Conservation (phyloP, 1,140 invertebrate genomes). For the Tetramorium simillimum region DNA sequence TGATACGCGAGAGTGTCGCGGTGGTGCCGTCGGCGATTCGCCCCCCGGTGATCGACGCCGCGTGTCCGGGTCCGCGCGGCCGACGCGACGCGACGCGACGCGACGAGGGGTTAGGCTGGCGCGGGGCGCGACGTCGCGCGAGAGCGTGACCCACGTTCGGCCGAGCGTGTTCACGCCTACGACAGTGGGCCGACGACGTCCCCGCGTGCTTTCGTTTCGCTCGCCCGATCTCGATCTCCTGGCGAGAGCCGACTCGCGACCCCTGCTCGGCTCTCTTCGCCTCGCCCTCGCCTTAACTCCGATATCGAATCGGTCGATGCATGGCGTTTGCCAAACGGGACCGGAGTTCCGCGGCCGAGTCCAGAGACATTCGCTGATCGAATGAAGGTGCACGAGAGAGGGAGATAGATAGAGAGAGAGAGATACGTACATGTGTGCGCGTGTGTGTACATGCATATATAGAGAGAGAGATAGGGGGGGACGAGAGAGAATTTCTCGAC, state of each 20-base stretch:
- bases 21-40: slow-evolving; percentile 38
- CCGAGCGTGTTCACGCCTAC: neutral
- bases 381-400: neutral
- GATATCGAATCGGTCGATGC: neutral
- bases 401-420: neutral
- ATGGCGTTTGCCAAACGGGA: too few species aligned
- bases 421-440: neutral
- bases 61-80: neutral
- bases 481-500: neutral
- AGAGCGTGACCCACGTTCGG: slow-evolving; percentile 1
- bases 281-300: too few species aligned
- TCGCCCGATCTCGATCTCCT: neutral
- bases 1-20: neutral
- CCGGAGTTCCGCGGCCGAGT: neutral
- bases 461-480: neutral
- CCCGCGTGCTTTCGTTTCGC: neutral
- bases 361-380: neutral
- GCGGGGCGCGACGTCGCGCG: neutral
- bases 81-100: neutral
- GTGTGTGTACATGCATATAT: too few species aligned
- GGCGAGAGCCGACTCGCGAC: neutral
- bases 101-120: neutral
- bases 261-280: too few species aligned
- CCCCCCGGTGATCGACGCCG: neutral
- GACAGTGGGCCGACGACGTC: neutral